Base-by-base conservation (phyloP, 2,113 vertebrate genomes). In the Hystrix brachyura region DNA sequence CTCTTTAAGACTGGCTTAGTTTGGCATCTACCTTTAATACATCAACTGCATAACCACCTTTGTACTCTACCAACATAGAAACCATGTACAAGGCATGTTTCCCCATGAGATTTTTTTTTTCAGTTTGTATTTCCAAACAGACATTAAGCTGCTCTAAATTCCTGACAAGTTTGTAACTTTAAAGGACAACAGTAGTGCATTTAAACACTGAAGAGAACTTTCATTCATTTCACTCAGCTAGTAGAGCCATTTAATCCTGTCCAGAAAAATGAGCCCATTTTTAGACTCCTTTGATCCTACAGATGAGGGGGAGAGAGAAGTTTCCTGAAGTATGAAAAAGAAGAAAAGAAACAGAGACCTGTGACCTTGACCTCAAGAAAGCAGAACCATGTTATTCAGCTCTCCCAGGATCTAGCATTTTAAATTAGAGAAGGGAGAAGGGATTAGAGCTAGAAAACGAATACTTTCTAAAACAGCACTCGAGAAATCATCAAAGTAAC, bases 91-190 rank as follows among this genome's bases (percentile, higher is more conserved):
- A 57, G n/a, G 43, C 57, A 34, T 89, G 67, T 87, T 95, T 94
- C 74, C 79, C 80, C 18, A 38, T 2, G 38, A 59, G 60, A 38
- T 62, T 48, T 69, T 71, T 88, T 95, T 79, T 88, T 94, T 72
- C 59, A 97, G 38, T 93, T 96, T 83, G 88, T 0, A 18, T 65
- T 83, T 59, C 90, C 74, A 95, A 90, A 55, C 80, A 82, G 46
- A 80, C 80, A 64, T 96, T 94, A 93, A 91, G 74, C 72, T 78
- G 51, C 79, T 94, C 72, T 74, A 74, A 94, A 95, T 96, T 94
- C 67, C 46, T 80, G 65, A 62, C 76, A 96, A 64, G 38, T 92
- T 38, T 87, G 72, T 64, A 87, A 84, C 53, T 83, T 96, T 91
- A 79, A 80, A 87, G 64, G 90, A 90, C 90, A 48, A 94, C 15